Base-by-base conservation (phyloP, 2,888 invertebrate species). In the Metalampra italica region DNA sequence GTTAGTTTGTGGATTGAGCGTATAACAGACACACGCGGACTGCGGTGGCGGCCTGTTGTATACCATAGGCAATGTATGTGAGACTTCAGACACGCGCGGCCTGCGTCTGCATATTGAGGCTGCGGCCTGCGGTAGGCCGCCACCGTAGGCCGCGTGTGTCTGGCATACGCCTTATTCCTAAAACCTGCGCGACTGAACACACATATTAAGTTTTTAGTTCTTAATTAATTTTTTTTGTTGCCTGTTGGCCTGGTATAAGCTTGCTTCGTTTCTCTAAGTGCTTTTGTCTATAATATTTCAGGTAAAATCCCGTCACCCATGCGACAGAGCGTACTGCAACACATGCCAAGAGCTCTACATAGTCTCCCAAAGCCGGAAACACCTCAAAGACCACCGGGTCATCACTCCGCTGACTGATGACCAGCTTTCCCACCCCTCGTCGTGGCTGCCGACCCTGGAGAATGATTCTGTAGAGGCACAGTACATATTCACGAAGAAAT, bases 401-500 rank as follows among this genome's bases (percentile, higher is more conserved):
- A 71, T 82, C 9, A 79, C 77, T 30, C 82, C 88, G 22, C 64
- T 95, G 7, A 86, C 89, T 0, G 91, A 93, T 63, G 81, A 92
- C 54, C 85, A 91, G 54, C 75, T 95, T 15, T 63, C 67, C 2
- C 87, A 91, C 59, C 95, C 96, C 0, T 92, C 94, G 0, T 88
- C 90, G 48, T 90, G 96, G 66, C 75, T 97, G 9, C 90, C 90
- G 29, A 92, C 96, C 0, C 68, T 94, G 11, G 92, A 93, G 42
- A 92, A 95, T 79, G 92, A 95, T 45, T 94, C 95, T 59, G 93
- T 92, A 22, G 96, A 97, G 80, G 97, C 97, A 0, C 97, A 97
- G 76, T 97, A 95, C 76, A 91, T 97, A 61, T 98, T 98, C 78
- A 91, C 94, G 1, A 89, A 92, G 54, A 90, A 91, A 54, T 90